Evolutionary conservation across 2,797 vertebrate species (phyloP).

Genomic region (Neosilurus mollespiculum): DNA sequence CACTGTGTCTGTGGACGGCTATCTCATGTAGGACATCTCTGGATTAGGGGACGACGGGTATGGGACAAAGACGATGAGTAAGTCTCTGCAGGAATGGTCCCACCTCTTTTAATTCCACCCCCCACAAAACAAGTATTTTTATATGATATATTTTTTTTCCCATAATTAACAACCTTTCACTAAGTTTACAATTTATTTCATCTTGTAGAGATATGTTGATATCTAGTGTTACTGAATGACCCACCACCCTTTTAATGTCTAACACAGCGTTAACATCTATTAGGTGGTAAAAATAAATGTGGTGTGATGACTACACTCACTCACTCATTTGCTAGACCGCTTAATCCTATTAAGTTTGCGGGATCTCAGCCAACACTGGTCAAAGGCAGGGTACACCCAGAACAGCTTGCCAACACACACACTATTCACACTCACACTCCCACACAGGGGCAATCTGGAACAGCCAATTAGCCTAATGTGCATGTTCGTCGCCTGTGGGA

Average conservation of each 20-base stretch:
- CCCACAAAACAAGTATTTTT: conserved; percentile 42
- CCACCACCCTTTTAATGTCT: conserved; percentile 26
- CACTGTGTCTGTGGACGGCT: conserved; percentile 81
- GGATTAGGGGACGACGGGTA: conserved; percentile 99
- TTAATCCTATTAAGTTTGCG: too few species aligned
- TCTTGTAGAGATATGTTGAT: conserved; percentile 14
- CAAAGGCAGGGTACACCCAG: too few species aligned
- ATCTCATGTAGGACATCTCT: conserved; percentile 90
- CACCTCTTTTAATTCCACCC: conserved; percentile 49
- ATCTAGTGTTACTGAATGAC: conserved; percentile 4
- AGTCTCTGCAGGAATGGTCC: conserved; percentile 89
- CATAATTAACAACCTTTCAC: neutral
- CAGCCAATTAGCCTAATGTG: too few species aligned
- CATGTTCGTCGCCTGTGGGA: too few species aligned
- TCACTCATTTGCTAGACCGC: too few species aligned
- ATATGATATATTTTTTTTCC: neutral
- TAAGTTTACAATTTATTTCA: neutral
- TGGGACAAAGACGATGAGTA: conserved; percentile 99
- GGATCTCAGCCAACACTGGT: too few species aligned
- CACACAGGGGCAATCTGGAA: too few species aligned
- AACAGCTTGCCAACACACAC: too few species aligned
- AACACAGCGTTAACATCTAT: neutral
- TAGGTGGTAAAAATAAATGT: neutral
- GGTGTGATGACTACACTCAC: neutral
- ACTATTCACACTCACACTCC: too few species aligned